Conservation (phyloP, 2,113 vertebrate species). For the Oophaga pumilio region DNA sequence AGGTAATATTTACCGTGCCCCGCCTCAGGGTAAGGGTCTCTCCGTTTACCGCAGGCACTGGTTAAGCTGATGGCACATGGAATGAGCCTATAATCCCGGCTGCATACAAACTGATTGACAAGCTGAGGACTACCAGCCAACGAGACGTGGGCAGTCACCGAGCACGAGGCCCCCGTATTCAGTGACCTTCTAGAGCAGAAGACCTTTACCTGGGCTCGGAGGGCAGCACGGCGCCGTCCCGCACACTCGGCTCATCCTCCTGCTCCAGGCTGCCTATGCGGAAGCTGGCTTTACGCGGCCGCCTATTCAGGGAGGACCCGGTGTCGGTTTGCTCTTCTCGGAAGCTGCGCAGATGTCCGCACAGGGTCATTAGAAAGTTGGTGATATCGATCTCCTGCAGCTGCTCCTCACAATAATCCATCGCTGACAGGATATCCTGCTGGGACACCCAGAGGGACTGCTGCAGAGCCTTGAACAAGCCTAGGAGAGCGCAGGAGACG, state of each 20-base stretch:
- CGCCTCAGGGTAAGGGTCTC: no score
- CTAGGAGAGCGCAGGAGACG: constrained; percentile 62
- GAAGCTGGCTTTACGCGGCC: constrained; percentile 73
- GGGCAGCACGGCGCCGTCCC: constrained; percentile 68
- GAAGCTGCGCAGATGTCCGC: constrained; percentile 83
- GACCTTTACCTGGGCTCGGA: constrained; percentile 80
- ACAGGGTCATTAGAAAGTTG: constrained; percentile 88
- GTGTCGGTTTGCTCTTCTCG: constrained; percentile 67
- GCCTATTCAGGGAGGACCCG: background rate
- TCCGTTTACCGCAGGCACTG: no score
- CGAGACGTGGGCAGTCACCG: no score
- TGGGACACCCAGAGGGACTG: constrained; percentile 84
- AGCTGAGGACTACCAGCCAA: no score
- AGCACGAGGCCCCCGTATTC: background rate
- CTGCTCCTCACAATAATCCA: constrained; percentile 96
- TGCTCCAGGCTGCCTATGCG: constrained; percentile 69
- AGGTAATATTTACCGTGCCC: no score
- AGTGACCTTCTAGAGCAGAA: background rate
- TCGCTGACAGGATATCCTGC: constrained; percentile 88
- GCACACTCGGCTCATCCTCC: constrained; percentile 72
- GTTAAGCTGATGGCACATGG: no score
- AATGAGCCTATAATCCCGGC: no score
- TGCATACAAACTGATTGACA: no score
- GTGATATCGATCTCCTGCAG: constrained; percentile 95
- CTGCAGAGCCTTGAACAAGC: constrained; percentile 91